Base-by-base conservation (phyloP, 92 coral and sea anemone genomes). In the Paragorgia papillata region DNA sequence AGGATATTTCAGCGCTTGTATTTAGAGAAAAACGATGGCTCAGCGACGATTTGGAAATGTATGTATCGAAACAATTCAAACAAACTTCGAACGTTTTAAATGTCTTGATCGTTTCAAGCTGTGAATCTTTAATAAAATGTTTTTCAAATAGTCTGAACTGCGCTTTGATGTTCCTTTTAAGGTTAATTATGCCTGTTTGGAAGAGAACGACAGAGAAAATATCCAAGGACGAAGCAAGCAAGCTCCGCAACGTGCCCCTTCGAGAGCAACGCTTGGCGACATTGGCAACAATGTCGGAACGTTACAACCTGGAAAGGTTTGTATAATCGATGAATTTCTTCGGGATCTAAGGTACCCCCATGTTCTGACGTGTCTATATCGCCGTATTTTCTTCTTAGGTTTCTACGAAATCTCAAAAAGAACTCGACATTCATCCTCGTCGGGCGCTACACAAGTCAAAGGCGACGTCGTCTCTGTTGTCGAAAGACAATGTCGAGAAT, bases 21-120 rank as follows among this genome's bases (percentile, higher is more conserved):
- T 2, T 15, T 55, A 66, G 54, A 31, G 25, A 57, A 44, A 19
- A 12, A 55, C 30, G 3, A 91, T 91, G 97, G 96, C 99, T 57
- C 85, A 89, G 35, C 87, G 97, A 79, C 86, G 96, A 69, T 78
- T 89, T 66, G 97, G 92, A 81, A 83, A 87, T 51, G 99, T 95
- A 67, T 80, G 97, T 91, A 25, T 4, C 18, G 12, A 26, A 0
- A 17, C 58, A 51, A 17, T 51, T 9, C 17, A 40, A 19, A 26
- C 18, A 44, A 67, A 27, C 29, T 26, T 68, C 58, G 75, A 68
- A 68, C 41, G 53, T 18, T 37, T 31, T 40, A 19, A 31, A 35
- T 58, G 29, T 0, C 21, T 20, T 0, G 31, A 13, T 31, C 27
- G 10, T 34, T 66, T 21, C 26, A 49, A 15, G 25, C 18, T 27